Evolutionary conservation across 2,888 invertebrate genomes (phyloP).

Genomic region (Leptarthrus brevirostris): DNA sequence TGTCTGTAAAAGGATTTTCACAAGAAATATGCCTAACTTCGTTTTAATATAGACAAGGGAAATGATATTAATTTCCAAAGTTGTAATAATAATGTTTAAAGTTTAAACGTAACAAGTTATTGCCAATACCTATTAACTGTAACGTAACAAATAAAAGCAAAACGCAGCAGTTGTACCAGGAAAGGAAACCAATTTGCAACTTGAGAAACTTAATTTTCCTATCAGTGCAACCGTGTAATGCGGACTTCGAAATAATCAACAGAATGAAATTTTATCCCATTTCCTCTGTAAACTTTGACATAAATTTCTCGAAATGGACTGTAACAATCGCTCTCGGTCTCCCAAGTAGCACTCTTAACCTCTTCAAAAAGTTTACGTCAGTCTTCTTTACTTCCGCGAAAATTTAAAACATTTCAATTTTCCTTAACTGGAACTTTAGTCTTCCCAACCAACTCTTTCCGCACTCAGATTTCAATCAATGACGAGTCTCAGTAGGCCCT

Average conservation of each 20-base stretch:
- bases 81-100: too few relatives aligned
- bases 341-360: not conserved
- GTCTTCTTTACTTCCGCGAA: not conserved
- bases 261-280: not conserved
- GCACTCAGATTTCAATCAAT: slow-evolving; percentile 40
- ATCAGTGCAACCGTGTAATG: too few relatives aligned
- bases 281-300: not conserved
- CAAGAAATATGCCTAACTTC: too few relatives aligned
- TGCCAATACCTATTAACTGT: too few relatives aligned
- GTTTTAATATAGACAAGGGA: too few relatives aligned
- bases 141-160: too few relatives aligned
- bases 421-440: not conserved
- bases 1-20: too few relatives aligned
- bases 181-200: too few relatives aligned
- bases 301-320: not conserved
- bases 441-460: not conserved
- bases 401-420: slow-evolving; percentile 30
- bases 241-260: not conserved
- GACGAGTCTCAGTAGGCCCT: slow-evolving; percentile 10
- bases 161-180: too few relatives aligned
- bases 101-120: too few relatives aligned
- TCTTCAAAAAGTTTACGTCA: not conserved
- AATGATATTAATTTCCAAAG: too few relatives aligned
- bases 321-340: not conserved
- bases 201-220: too few relatives aligned